phyloP scores from a whole-genome alignment of 2,113 vertebrate genomes.

The Grammomys dolichurus region DNA sequence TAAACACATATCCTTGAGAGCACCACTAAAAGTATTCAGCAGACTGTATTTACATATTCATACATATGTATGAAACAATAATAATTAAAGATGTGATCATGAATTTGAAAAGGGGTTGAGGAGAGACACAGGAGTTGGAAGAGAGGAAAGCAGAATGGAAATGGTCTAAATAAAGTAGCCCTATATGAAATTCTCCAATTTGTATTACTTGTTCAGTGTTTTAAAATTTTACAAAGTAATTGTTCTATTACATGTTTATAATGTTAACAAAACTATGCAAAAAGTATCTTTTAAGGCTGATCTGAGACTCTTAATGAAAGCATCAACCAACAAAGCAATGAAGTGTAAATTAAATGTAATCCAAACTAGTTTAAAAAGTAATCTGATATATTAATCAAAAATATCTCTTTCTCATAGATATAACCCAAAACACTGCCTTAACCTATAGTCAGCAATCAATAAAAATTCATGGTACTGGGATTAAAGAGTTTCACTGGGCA shows the following conservation, averaged over 20 bases:
- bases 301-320: slow-evolving; percentile 14
- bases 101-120: background rate
- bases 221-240: background rate
- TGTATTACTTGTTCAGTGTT: background rate
- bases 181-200: background rate
- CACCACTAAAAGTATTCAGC: background rate
- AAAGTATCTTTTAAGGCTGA: slow-evolving; percentile 47
- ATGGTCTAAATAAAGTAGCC: background rate
- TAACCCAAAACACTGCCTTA: background rate
- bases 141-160: background rate
- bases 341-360: slow-evolving; percentile 60
- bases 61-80: background rate
- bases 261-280: slow-evolving; percentile 54
- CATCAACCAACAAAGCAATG: slow-evolving; percentile 29
- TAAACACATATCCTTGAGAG: background rate
- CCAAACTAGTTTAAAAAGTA: slow-evolving; percentile 45
- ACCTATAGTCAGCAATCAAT: background rate
- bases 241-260: slow-evolving; percentile 57
- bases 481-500: background rate
- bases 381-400: slow-evolving; percentile 36
- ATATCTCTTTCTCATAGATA: background rate
- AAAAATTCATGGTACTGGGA: background rate
- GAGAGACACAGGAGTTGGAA: background rate
- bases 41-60: background rate
- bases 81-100: background rate